Base-by-base conservation (phyloP, 2,888 invertebrate genomes). In the Cosmia pyralina region DNA sequence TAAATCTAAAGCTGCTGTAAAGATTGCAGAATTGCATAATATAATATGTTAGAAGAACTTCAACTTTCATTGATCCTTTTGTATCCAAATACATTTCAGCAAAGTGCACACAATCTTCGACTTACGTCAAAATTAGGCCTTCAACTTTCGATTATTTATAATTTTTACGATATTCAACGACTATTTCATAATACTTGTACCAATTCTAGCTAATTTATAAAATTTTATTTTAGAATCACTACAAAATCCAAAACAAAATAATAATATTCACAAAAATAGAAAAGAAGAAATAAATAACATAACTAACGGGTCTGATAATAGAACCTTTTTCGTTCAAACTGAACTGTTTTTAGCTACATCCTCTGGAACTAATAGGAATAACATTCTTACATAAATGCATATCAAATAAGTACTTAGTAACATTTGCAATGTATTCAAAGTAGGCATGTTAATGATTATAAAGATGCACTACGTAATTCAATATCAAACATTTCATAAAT, bases 251-350 rank as follows among this genome's bases (percentile, higher is more conserved):
- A 68, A 48, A 46, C 28, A 34, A 7, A 28, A 58, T 50, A 46
- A 57, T 69, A 67, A 68, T 59, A 70, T 34, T 6, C 19, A 69
- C 17, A 11, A 65, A 55, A 58, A 53, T 34, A 70, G 5, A 59
- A 58, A 57, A 77, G n/a, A 41, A 19, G 22, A 57, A 72, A 82
- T 82, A 80, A 78, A 78, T 82, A 78, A 72, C 4, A n/a, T 44
- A 7, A 13, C 2, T 13, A 64, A 53, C 22, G 38, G 13, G 17
- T 28, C 7, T 15, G 6, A 15, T 57, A 28, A 22, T 19, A 52
- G 1, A 52, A 58, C 48, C 57, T 6, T 44, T 52, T 63, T 58
- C n/a, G 28, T 65, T 50, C 19, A 15, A 57, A 46, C n/a, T 34
- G 46, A 41, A 57, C 13, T 38, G 44, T 59, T 19, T 48, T 28